Percentiles rank a stretch among this genome's conserved stretches.
Conservation (phyloP, 2,113 vertebrate species). For the cat (Felis catus) region F.catus_Fca126_mat1.0 CM031418.1:127036001-127036500, state of each 20-base stretch:
- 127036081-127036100: not conserved
- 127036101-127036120: not conserved
- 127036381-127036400: not conserved
- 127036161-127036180: not conserved
- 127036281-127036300: not conserved
- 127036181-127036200: not conserved
- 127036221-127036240: not conserved
- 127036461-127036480: not conserved
- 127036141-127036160: not conserved
- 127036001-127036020: not conserved
- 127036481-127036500: not conserved
- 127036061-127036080: not conserved
- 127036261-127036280: not conserved
- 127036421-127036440: not conserved
- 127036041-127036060: not conserved
- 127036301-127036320: not conserved
- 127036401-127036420: not conserved
- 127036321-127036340: not conserved
- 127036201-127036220: not conserved
- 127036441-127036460: rapidly evolving
- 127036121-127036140: not conserved
- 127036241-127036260: not conserved
- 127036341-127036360: not conserved
- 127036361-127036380: not conserved
- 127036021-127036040: not conserved